A percentile compares a stretch with the other conserved stretches of the same genome.
Conservation (phyloP, 2,113 vertebrate genomes). For the Chunga burmeisteri region DNA sequence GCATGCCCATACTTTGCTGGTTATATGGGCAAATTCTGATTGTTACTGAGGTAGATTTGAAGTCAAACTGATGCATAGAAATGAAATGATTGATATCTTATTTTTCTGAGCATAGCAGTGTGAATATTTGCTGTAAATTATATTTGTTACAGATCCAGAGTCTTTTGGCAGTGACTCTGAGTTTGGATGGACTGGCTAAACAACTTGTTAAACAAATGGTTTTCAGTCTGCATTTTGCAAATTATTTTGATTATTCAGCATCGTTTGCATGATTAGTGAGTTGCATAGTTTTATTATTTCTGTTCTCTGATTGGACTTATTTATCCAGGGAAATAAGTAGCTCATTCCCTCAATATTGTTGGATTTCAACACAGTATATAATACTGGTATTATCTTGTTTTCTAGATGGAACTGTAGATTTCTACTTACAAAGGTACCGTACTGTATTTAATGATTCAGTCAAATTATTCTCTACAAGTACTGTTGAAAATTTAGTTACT, state of each 20-base stretch:
- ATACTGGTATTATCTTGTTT: background rate
- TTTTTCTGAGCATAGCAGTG: background rate
- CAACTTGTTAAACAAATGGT: background rate
- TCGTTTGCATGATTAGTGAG: background rate
- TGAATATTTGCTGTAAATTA: slow-evolving; percentile 21
- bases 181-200: slow-evolving; percentile 20
- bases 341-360: background rate
- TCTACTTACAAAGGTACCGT: background rate
- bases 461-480: background rate
- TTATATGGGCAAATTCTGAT: background rate
- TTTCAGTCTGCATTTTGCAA: background rate
- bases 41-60: background rate
- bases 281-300: background rate
- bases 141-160: slow-evolving; percentile 15
- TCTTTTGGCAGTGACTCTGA: background rate
- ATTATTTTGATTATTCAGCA: slow-evolving; percentile 11
- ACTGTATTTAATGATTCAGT: background rate
- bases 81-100: background rate
- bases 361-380: background rate
- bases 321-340: background rate
- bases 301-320: background rate
- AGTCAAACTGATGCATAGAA: background rate
- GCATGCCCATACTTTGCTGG: background rate
- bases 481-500: background rate
- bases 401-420: background rate